These are phyloP conservation scores for Thamnophis elegans DNA, from an alignment of 2,797 vertebrate species.

Conservation along the genomic window DNA sequence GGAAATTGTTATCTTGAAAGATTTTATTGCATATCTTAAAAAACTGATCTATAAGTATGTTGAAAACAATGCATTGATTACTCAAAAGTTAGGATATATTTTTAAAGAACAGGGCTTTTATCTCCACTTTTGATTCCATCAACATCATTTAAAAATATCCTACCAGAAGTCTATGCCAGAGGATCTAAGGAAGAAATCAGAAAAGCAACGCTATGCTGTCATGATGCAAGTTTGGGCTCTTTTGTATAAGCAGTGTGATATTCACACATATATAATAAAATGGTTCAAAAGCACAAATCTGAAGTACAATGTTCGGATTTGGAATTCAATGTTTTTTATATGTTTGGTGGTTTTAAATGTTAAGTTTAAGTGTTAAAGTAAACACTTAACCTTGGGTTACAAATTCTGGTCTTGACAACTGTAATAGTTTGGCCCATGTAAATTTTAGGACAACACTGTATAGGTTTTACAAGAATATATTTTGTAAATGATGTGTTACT, in stretches of 20 bases:
- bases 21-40: background rate
- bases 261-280: background rate
- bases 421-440: background rate
- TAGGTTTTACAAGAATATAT: background rate
- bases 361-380: background rate
- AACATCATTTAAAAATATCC: background rate
- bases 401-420: background rate
- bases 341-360: background rate
- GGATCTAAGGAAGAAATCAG: background rate
- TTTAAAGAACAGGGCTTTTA: background rate
- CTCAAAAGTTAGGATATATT: background rate
- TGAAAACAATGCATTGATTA: background rate
- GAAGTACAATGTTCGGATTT: background rate
- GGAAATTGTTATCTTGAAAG: background rate
- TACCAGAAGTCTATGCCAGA: background rate
- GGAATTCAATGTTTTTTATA: background rate
- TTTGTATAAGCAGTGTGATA: background rate
- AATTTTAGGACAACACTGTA: background rate
- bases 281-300: background rate
- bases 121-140: background rate
- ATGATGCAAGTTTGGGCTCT: background rate
- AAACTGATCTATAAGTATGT: background rate
- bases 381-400: too few species aligned
- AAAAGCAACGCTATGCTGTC: background rate
- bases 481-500: background rate